A percentile compares a stretch with the other conserved stretches of the same genome.
These are phyloP conservation scores for Phalacrocorax carbo DNA, from an alignment of 2,113 vertebrate genomes.

Conservation along the genomic window DNA sequence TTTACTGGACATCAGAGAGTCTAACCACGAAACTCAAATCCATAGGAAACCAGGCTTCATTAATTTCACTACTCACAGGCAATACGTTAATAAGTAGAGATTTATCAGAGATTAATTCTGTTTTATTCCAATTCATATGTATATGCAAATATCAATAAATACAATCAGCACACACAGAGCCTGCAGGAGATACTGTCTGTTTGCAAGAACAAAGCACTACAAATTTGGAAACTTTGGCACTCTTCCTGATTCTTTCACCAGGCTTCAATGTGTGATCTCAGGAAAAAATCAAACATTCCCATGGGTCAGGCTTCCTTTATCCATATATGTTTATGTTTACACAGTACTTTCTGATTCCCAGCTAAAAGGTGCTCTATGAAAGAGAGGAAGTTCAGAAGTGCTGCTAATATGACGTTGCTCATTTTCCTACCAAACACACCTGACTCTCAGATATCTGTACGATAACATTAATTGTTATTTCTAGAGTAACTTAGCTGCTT, in stretches of 20 bases:
- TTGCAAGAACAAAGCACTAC: neutral
- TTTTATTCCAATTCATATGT: neutral
- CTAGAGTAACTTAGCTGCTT: neutral
- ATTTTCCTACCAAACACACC: neutral
- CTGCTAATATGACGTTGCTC: neutral
- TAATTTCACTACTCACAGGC: neutral
- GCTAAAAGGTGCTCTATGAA: neutral
- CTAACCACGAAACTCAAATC: neutral
- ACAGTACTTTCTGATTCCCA: neutral
- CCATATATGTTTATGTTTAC: neutral
- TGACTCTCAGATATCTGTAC: neutral
- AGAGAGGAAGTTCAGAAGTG: neutral
- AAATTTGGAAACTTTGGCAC: neutral
- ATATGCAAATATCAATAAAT: neutral
- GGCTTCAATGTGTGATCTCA: neutral
- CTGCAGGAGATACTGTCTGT: neutral
- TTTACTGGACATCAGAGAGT: neutral
- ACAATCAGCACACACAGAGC: neutral
- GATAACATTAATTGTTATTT: neutral
- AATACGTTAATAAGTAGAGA: neutral
- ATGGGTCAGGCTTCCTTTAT: constrained; percentile 21
- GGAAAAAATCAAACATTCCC: constrained; percentile 37
- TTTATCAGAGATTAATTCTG: neutral
- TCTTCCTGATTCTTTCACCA: neutral
- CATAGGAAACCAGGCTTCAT: neutral